These are phyloP conservation scores for Nectonema munidae DNA, from an alignment of 2,888 invertebrate species.

Conservation along the genomic window DNA sequence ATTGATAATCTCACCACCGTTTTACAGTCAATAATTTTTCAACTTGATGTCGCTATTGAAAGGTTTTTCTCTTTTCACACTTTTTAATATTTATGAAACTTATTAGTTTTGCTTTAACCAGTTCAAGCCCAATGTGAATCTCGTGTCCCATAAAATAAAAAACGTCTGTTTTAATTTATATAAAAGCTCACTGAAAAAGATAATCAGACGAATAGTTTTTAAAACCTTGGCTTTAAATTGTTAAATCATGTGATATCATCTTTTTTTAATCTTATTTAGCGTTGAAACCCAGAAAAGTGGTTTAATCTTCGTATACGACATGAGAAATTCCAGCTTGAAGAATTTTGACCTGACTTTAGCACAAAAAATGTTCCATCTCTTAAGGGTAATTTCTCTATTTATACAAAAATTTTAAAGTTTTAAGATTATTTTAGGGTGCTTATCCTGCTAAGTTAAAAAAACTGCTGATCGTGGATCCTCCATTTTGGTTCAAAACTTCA, in stretches of 20 bases:
- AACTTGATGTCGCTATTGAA: not conserved
- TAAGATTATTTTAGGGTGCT: not conserved
- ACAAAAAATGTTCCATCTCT: not conserved
- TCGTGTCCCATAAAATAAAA: no score
- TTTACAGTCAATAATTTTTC: not conserved
- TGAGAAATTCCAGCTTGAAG: not conserved
- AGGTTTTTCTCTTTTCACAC: not conserved
- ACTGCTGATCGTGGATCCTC: not conserved
- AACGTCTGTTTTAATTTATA: no score
- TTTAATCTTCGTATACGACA: conserved; percentile 5
- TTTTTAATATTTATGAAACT: no score
- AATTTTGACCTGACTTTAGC: not conserved
- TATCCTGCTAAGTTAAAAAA: not conserved
- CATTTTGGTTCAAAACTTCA: not conserved
- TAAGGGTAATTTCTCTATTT: not conserved
- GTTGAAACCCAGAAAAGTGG: not conserved
- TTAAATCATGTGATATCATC: no score
- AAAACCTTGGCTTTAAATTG: no score
- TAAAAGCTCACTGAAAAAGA: no score
- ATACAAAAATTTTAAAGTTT: not conserved
- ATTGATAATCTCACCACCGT: not conserved
- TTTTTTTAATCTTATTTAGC: no score
- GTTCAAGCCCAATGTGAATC: no score
- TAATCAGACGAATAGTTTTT: no score
- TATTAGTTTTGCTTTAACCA: no score